Percentiles rank a stretch among this genome's conserved stretches.
Conservation (phyloP, 2,888 invertebrate species). For the Sinodicranocentrus sp. region DNA sequence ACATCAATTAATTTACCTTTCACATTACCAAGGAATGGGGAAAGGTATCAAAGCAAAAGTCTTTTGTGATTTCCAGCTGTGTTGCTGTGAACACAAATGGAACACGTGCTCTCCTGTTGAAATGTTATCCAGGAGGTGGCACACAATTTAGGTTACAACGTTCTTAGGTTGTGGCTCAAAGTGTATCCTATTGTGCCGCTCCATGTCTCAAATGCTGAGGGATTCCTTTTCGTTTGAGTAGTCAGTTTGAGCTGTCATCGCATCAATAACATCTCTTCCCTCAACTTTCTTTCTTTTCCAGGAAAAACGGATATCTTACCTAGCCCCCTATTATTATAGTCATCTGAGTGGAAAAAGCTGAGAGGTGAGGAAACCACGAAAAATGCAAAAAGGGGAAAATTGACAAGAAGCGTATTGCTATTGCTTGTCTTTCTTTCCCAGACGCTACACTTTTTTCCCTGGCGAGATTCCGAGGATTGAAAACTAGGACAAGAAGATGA, state of each 20-base stretch:
- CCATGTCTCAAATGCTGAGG: neutral
- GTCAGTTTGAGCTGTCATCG: conserved; percentile 17
- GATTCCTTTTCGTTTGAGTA: conserved; percentile 23
- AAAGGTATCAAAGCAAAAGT: conserved; percentile 18
- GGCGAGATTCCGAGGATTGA: conserved; percentile 1
- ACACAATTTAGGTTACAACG: no score
- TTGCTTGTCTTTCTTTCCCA: no score
- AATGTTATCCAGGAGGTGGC: neutral
- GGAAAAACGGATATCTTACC: no score
- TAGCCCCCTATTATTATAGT: no score
- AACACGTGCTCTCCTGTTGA: neutral
- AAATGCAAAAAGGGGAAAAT: no score
- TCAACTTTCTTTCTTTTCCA: conserved; percentile 8
- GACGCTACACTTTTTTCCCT: no score
- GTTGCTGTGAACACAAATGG: neutral
- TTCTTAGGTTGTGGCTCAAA: neutral
- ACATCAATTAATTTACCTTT: conserved; percentile 39
- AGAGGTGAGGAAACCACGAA: no score
- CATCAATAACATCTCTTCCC: conserved; percentile 8
- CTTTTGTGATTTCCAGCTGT: conserved; percentile 1
- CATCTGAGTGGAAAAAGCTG: no score
- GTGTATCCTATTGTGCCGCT: conserved; percentile 6
- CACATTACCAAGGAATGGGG: conserved; percentile 3
- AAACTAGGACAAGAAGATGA: conserved; percentile 13
- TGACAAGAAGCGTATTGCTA: no score